Evolutionary conservation across 2,113 vertebrate genomes (phyloP), one percentile per base, ranked within the genome.

Genomic region (Antigone vipio): DNA sequence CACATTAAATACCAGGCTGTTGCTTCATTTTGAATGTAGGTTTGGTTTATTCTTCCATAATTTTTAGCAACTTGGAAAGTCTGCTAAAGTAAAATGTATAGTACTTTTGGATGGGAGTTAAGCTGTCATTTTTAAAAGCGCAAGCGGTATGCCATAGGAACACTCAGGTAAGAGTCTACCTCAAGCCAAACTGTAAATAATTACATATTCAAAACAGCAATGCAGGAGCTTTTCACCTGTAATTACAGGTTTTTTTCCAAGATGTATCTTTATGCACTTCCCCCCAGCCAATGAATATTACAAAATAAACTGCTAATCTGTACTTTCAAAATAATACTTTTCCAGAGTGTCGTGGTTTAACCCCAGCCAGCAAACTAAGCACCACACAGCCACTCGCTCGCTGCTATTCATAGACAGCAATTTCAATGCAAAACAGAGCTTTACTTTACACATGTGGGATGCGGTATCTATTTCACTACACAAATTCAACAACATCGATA

Each of bases 41-140:
- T 93, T 97, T 97, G 92, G 92, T 97, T 94, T 75, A 85, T 90
- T 92, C 88, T 91, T 95, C 91, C 93, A 44, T 95, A 96, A 66
- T 94, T 97, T 84, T 96, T 92, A 97, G 81, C 92, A 97, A 89
- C 59, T 91, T 93, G 58, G 93, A 95, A 97, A 92, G 7, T 6
- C 93, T 91, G 89, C 83, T 68, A 4, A 95, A 95, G 74, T 94
- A 92, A 97, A 97, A 95, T 38, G 68, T 83, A 62, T 45, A 93
- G 90, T 62, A 94, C 85, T 96, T 97, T 63, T 66, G 50, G 88
- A 95, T 95, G 73, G 74, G 79, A 97, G 95, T 93, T 95, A 94
- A 92, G 93, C 30, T 94, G 77, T 71, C 79, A 44, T 88, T 96
- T 95, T 96, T 85, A 91, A 89, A 97, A 96, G 34, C 86, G 94